phyloP scores from a whole-genome alignment of 2,888 invertebrate genomes.

The Chouioia cunea region DNA sequence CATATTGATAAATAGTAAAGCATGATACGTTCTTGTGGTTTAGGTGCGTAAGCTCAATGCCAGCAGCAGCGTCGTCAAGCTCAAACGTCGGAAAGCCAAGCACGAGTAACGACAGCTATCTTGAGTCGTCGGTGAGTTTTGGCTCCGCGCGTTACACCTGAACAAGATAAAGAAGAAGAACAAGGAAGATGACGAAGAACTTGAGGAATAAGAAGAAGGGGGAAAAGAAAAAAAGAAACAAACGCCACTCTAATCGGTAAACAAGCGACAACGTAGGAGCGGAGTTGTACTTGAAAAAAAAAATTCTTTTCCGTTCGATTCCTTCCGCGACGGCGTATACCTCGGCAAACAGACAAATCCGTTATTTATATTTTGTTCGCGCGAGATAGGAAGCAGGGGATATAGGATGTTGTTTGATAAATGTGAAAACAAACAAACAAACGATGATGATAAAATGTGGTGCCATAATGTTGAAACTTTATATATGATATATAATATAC shows the following conservation, averaged over 20 bases:
- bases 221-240: background rate
- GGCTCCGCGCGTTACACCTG: conserved; percentile 29
- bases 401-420: conserved; percentile 18
- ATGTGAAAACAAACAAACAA: too few relatives aligned
- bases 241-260: too few relatives aligned
- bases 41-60: conserved; percentile 30
- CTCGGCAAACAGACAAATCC: conserved; percentile 23
- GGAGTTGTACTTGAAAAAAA: background rate
- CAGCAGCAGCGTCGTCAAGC: conserved; percentile 41
- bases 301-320: too few relatives aligned
- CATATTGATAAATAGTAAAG: too few relatives aligned
- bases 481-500: conserved; percentile 59
- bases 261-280: too few relatives aligned
- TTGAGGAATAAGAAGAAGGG: background rate
- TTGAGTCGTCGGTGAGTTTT: conserved; percentile 7
- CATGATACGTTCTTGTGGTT: too few relatives aligned
- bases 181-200: conserved; percentile 5
- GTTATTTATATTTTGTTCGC: conserved; percentile 54
- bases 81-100: conserved; percentile 14
- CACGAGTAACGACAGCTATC: background rate
- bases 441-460: conserved; percentile 47
- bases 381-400: conserved; percentile 4
- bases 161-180: background rate
- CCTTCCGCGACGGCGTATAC: too few relatives aligned
- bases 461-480: conserved; percentile 68